These are phyloP conservation scores for Saturnia pavonia DNA, from an alignment of 2,888 invertebrate genomes.

Conservation along the genomic window DNA sequence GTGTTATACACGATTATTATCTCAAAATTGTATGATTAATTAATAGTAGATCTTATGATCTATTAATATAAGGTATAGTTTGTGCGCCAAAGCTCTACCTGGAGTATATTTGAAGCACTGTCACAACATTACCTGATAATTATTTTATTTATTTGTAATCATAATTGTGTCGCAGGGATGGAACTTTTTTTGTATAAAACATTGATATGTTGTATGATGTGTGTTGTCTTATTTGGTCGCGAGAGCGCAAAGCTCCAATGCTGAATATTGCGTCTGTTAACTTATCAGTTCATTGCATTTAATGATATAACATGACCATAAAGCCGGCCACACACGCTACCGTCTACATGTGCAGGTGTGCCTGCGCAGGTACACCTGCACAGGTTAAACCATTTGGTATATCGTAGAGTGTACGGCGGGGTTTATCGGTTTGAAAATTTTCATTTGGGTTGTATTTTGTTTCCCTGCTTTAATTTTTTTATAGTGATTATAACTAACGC, in stretches of 20 bases:
- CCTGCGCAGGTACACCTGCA: no score
- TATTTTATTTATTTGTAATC: constrained; percentile 22
- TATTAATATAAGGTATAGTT: constrained; percentile 63
- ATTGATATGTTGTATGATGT: constrained; percentile 80
- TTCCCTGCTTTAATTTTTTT: background rate
- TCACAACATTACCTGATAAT: constrained; percentile 27
- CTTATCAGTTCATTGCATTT: constrained; percentile 25
- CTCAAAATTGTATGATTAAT: constrained; percentile 71
- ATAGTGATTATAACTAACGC: background rate
- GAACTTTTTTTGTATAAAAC: constrained; percentile 34
- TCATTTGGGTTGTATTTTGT: background rate
- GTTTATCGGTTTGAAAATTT: background rate
- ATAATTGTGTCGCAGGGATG: constrained; percentile 6
- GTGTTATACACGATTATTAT: constrained; percentile 76
- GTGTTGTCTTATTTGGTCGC: constrained; percentile 74
- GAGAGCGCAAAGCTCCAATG: constrained; percentile 46
- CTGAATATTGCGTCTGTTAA: constrained; percentile 40
- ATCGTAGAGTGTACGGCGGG: no score
- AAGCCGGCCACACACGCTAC: background rate
- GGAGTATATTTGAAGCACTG: constrained; percentile 66
- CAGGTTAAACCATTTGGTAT: no score
- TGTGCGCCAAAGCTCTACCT: constrained; percentile 79
- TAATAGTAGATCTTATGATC: constrained; percentile 68
- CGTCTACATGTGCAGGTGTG: no score
- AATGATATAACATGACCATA: background rate